A percentile compares a stretch with the other conserved stretches of the same genome.
These are phyloP conservation scores for Eupelmus urozonus DNA, from an alignment of 2,888 invertebrate species.

Conservation along the genomic window DNA sequence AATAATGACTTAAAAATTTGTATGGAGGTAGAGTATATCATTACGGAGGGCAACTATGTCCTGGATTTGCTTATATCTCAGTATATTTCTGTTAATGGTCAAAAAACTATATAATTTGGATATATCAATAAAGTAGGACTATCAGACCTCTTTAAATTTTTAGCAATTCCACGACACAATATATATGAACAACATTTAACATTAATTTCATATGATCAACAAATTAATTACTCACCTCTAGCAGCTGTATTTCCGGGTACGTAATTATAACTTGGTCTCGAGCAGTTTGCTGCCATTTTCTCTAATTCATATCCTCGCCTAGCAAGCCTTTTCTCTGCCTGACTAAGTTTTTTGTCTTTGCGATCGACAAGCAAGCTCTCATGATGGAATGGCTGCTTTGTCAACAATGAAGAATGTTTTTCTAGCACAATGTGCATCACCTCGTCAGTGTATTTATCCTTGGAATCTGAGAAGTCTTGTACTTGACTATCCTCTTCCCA, in stretches of 20 bases:
- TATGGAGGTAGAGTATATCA: too few species aligned
- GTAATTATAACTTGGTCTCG: conserved; percentile 79
- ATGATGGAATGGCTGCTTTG: conserved; percentile 95
- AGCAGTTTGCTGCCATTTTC: conserved; percentile 88
- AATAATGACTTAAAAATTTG: too few species aligned
- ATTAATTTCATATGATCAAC: not conserved
- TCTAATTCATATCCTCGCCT: conserved; percentile 96
- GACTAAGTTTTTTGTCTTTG: conserved; percentile 95
- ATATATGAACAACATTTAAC: conserved; percentile 22
- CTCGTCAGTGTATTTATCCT: conserved; percentile 88
- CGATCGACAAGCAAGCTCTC: conserved; percentile 96
- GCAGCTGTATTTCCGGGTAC: conserved; percentile 76
- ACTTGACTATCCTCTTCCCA: conserved; percentile 90
- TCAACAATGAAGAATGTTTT: conserved; percentile 82
- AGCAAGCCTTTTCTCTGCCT: conserved; percentile 94
- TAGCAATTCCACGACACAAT: not conserved
- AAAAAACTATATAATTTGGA: conserved; percentile 45
- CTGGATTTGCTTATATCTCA: too few species aligned
- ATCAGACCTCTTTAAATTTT: not conserved
- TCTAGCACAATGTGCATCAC: conserved; percentile 85
- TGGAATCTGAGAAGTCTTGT: conserved; percentile 85
- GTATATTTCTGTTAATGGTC: conserved; percentile 72
- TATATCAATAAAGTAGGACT: not conserved
- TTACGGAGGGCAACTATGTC: too few species aligned
- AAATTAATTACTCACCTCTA: conserved; percentile 66